Conservation (phyloP, 53 echinoderm and acorn worm species). For the Paracentrotus lividus region DNA sequence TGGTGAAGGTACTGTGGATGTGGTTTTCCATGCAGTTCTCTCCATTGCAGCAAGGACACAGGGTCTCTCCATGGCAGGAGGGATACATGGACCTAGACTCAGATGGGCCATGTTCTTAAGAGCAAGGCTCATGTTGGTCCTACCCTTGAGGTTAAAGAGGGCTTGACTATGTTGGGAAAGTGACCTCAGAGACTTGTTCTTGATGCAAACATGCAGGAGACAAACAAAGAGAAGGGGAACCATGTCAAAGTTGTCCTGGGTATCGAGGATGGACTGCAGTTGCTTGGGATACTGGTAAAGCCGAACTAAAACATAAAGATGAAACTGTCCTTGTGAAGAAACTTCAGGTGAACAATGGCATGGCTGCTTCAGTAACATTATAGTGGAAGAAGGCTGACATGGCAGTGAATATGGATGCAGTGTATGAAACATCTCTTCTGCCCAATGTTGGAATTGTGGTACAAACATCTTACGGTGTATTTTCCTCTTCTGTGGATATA, state of each 20-base stretch:
- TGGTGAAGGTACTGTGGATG: background rate
- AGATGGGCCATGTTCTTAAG: background rate
- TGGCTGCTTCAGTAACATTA: conserved; percentile 10
- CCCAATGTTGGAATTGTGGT: background rate
- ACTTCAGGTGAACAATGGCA: background rate
- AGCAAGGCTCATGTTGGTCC: background rate
- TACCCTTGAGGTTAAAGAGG: background rate
- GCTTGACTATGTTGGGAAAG: background rate
- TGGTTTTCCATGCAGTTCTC: background rate
- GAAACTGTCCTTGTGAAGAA: background rate
- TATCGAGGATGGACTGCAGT: background rate
- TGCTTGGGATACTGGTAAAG: background rate
- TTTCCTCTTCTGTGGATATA: background rate
- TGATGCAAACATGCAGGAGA: conserved; percentile 34
- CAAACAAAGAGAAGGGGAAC: conserved; percentile 12
- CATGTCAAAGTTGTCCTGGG: background rate
- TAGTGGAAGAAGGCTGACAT: background rate
- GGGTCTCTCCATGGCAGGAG: background rate
- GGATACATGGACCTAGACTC: background rate
- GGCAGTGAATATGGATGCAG: background rate
- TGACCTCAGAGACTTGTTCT: conserved; percentile 6
- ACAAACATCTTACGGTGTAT: background rate
- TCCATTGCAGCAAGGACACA: background rate
- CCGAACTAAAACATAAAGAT: conserved; percentile 10
- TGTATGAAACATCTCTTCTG: background rate